Evolutionary conservation across 1,140 invertebrate species (phyloP), one percentile per base, ranked within the genome.

Genomic region (Hycleus phaleratus): DNA sequence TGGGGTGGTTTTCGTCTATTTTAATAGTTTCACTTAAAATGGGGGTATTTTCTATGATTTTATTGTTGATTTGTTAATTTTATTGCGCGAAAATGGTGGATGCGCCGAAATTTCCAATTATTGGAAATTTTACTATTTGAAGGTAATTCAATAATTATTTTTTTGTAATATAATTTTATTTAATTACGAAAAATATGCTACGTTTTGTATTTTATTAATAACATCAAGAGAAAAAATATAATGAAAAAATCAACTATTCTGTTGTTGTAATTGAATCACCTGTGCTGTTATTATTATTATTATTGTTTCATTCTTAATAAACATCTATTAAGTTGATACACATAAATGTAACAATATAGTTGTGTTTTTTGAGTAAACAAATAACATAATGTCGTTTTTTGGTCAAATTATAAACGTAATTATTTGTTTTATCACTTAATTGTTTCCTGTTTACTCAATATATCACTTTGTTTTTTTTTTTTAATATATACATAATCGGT

Each of bases 131-230:
- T 18, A 18, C 18, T 18, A 12, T 12, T 12, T 12, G 1, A 18
- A 18, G 18, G 18, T 18, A 18, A 18, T 18, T 18, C 18, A 18
- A 18, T 1, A 18, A 18, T 18, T 18, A 18, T 32, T 32, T 32
- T 32, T 42, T 18, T 43, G 49, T 46, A 26, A 39, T 55, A 38
- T 58, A 61, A 45, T 61, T 57, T 61, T 61, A 61, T 69, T 68
- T 65, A 69, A 65, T 69, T 69, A 69, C 66, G 66, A 69, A 69
- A 69, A 69, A 69, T 69, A 69, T 68, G 57, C 65, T 69, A 69
- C 66, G 39, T 68, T 4, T 55, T 62, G 57, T 60, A 59, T 65
- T 61, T 54, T 61, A 42, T 4, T 42, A 64, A 62, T 59, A 66
- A 66, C 64, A 66, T 66, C 53, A 39, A 64, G 59, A 68, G 62